Conservation (phyloP, 2,797 vertebrate genomes). For the Phoxinus dragarum region DNA sequence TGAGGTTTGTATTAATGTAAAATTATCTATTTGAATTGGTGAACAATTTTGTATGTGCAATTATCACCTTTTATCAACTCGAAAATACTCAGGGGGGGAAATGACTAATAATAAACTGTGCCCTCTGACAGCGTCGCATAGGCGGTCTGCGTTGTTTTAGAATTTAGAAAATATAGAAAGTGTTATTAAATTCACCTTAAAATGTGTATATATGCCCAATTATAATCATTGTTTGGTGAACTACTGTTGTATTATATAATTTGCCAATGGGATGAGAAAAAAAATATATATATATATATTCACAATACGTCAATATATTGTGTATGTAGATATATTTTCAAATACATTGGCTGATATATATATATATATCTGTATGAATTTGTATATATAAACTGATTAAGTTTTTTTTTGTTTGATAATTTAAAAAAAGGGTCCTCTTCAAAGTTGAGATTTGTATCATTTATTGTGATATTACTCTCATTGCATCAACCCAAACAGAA, state of each 20-base stretch:
- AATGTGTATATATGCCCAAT: neutral
- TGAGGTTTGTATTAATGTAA: slow-evolving; percentile 15
- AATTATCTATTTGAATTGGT: neutral
- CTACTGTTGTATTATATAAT: neutral
- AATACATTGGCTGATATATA: no score
- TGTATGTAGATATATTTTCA: no score
- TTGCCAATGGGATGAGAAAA: neutral
- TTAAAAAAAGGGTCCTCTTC: no score
- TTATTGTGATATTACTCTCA: slow-evolving; percentile 13
- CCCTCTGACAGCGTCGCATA: neutral
- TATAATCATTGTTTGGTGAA: neutral
- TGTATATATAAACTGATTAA: no score
- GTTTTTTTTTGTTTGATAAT: no score
- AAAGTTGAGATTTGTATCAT: neutral
- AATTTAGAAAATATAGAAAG: neutral
- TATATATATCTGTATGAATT: no score
- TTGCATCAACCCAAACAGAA: slow-evolving; percentile 36
- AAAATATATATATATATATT: no score
- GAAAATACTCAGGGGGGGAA: neutral
- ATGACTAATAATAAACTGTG: neutral
- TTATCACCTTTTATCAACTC: slow-evolving; percentile 6
- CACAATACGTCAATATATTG: no score
- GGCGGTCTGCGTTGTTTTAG: neutral
- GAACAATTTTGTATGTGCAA: neutral
- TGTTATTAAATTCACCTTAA: neutral